Percentiles rank a stretch among this genome's conserved stretches.
Conservation (phyloP, 2,797 vertebrate genomes). For the Cygnus olor region DNA sequence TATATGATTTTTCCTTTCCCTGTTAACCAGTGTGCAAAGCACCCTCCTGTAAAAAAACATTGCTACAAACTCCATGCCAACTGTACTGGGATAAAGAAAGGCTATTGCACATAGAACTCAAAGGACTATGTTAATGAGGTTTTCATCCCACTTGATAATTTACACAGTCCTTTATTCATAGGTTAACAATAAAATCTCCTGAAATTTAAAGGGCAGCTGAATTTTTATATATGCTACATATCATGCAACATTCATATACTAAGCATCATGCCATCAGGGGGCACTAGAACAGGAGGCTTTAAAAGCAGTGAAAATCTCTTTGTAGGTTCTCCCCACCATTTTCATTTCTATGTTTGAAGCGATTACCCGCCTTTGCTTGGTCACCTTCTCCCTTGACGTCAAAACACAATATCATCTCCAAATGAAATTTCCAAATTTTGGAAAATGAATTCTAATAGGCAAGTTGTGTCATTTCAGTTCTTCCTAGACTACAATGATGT, state of each 20-base stretch:
- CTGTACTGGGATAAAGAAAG: neutral
- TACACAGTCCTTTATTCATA: neutral
- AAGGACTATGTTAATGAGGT: too few species aligned
- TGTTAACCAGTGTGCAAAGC: neutral
- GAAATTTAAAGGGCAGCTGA: neutral
- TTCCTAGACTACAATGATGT: neutral
- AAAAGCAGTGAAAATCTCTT: neutral
- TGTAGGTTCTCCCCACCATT: neutral
- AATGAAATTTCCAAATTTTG: neutral
- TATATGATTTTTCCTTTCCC: neutral
- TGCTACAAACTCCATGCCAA: accelerated
- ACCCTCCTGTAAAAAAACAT: neutral
- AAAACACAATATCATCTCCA: neutral
- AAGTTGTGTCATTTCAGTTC: neutral
- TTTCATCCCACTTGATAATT: neutral
- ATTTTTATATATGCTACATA: neutral
- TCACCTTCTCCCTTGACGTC: neutral
- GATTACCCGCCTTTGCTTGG: neutral
- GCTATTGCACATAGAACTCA: neutral
- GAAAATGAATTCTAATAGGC: neutral
- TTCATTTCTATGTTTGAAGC: neutral
- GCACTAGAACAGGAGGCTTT: neutral
- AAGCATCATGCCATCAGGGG: neutral
- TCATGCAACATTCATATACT: accelerated
- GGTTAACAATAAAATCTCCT: neutral